A percentile compares a stretch with the other conserved stretches of the same genome.
These are phyloP conservation scores for Microtus pennsylvanicus DNA, from an alignment of 2,113 vertebrate genomes.

Conservation along the genomic window DNA sequence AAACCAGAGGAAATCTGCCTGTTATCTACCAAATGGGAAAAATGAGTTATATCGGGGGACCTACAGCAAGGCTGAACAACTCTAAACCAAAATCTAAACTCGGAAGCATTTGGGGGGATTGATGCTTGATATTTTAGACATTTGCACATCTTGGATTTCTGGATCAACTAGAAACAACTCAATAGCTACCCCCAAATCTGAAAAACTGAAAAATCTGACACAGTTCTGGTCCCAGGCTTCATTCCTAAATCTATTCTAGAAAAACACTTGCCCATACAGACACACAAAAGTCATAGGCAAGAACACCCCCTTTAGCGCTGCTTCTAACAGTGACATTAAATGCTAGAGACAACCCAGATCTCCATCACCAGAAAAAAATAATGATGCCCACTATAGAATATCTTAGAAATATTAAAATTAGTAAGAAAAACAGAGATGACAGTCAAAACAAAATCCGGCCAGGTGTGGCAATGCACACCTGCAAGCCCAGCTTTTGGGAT, in stretches of 20 bases:
- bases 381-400: not conserved
- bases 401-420: constrained; percentile 43
- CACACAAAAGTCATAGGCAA: not conserved
- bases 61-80: not conserved
- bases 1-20: not conserved
- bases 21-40: not conserved
- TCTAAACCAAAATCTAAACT: not conserved
- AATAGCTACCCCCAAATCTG: not conserved
- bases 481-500: no score
- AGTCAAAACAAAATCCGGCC: not conserved
- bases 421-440: not conserved
- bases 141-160: not conserved
- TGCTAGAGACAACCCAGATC: not conserved
- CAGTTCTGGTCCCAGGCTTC: no score
- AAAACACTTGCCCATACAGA: not conserved
- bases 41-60: not conserved
- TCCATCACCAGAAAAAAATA: not conserved
- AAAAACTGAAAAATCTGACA: not conserved
- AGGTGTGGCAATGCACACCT: no score
- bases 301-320: not conserved
- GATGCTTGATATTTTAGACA: not conserved
- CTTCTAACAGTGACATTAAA: constrained; percentile 13
- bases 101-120: not conserved
- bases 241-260: constrained; percentile 43
- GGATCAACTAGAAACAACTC: not conserved